Evolutionary conservation across 1,140 invertebrate genomes (phyloP), one percentile per base, ranked within the genome.

Genomic region (Solenopsis invicta): DNA sequence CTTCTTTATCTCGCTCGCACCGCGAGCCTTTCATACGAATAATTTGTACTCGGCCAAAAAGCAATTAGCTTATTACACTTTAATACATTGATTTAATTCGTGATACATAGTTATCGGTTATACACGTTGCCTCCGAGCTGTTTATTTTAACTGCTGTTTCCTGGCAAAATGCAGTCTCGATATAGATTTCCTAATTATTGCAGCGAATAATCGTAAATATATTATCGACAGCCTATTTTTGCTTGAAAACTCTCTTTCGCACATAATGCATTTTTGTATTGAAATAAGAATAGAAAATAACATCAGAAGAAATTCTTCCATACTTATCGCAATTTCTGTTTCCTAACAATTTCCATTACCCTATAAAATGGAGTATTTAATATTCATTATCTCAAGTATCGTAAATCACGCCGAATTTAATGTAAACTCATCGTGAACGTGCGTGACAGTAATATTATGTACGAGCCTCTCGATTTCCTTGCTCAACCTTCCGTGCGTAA

Each of bases 141-240:
- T n/a, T 24, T 1, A 80, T 66, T 66, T 1, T 4, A 66, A 78
- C 21, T 66, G 13, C 34, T 37, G 21, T 52, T 67, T 37, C 6
- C 8, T 34, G 18, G 12, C 34, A 5, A 41, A 56, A 71, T 48
- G 16, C 5, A 71, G 0, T 41, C 41, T 52, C 0, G 4, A 37
- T 78, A 18, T 16, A 16, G 12, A 4, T 16, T 41, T n/a, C 16
- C 12, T 80, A 80, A 67, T 80, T 52, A 52, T 29, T 29, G 29
- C 13, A 37, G 34, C n/a, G 37, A 37, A 67, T 52, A 52, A 54
- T 81, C 69, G 77, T 34, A 81, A 69, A 34, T 54, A 41, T 81
- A 69, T 81, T 21, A 69, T 81, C 41, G 13, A 54, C 29, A 71
- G 16, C 16, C 69, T 45, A 41, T 24, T 24, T 41, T 10, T 54